phyloP scores from a whole-genome alignment of 2,888 invertebrate species.

The Drosophila lacicola region DNA sequence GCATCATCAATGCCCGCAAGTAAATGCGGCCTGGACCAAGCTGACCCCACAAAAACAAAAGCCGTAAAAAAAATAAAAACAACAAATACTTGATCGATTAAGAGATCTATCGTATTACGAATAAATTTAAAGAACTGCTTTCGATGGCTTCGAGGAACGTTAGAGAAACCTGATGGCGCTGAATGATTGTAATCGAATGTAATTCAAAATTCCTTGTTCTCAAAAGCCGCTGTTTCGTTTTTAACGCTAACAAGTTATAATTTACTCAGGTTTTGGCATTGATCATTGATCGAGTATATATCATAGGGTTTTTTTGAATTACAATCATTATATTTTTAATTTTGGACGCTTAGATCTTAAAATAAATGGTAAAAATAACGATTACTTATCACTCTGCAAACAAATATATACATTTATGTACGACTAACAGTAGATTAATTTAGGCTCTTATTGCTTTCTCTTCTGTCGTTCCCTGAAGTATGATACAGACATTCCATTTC shows the following conservation, averaged over 20 bases:
- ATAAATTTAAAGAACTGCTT: slow-evolving; percentile 24
- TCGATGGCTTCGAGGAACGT: slow-evolving; percentile 29
- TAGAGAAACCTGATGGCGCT: slow-evolving; percentile 8
- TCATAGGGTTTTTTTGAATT: slow-evolving; percentile 34
- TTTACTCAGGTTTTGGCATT: slow-evolving; percentile 40
- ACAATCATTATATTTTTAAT: slow-evolving; percentile 36
- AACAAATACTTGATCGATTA: slow-evolving; percentile 9
- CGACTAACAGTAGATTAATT: background rate
- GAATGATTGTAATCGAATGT: slow-evolving; percentile 39
- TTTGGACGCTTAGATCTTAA: slow-evolving; percentile 39
- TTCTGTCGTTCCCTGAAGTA: background rate
- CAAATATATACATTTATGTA: background rate
- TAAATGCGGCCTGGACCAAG: slow-evolving; percentile 33
- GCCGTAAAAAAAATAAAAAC: background rate
- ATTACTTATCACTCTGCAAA: background rate
- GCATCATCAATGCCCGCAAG: slow-evolving; percentile 93
- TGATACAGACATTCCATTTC: background rate
- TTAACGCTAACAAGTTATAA: slow-evolving; percentile 16
- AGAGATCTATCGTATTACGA: slow-evolving; percentile 57
- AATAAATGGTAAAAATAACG: slow-evolving; percentile 42
- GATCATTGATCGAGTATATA: slow-evolving; percentile 24
- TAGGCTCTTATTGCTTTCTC: background rate
- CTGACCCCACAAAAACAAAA: slow-evolving; percentile 40
- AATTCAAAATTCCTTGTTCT: slow-evolving; percentile 58
- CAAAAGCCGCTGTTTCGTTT: slow-evolving; percentile 29